Base-by-base conservation (phyloP, 2,888 invertebrate species). In the Lapara coniferarum region DNA sequence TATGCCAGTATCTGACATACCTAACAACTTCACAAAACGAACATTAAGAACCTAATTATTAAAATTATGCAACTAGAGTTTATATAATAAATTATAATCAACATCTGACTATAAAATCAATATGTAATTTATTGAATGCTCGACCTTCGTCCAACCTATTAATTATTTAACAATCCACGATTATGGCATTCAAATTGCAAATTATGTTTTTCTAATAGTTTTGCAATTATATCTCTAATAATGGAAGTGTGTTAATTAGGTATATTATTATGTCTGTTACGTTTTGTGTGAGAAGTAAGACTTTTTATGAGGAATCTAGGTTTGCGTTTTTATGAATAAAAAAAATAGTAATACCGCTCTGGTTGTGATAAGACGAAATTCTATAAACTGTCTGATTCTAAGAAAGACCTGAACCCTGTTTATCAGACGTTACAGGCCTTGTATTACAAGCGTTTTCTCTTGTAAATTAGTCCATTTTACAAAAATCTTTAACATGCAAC, bases 121-220 rank as follows among this genome's bases (percentile, higher is more conserved):
- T 85, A 82, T 80, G 76, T 86, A 86, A 86, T 85, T 85, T 84
- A 86, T 84, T 82, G 82, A 81, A 83, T 79, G 73, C 73, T 58
- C 78, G 81, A 85, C 87, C 87, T 88, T 87, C 84, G 75, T 69
- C 67, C 73, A 71, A 68, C 68, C 77, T 75, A 81, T 83, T 87
- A 85, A 86, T 87, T 85, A 86, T 86, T 86, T 84, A 88, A 88
- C 85, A 88, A 88, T 88, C 83, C 84, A 82, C 85, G 80, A 87
- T 86, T 86, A 87, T 84, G 78, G 82, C 82, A 86, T 88, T 86
- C 84, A 86, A 85, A 86, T 86, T 79, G 88, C 84, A 78, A 85
- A 85, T 85, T 81, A 86, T 81, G 78, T 81, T 83, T 85, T 86
- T 85, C 78, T 81, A 82, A 83, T 81, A 76, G 79, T 81, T 81